Percentiles rank a stretch among this genome's conserved stretches.
Evolutionary conservation across 2,888 invertebrate genomes (phyloP).

Genomic region (Drosophila rubida): DNA sequence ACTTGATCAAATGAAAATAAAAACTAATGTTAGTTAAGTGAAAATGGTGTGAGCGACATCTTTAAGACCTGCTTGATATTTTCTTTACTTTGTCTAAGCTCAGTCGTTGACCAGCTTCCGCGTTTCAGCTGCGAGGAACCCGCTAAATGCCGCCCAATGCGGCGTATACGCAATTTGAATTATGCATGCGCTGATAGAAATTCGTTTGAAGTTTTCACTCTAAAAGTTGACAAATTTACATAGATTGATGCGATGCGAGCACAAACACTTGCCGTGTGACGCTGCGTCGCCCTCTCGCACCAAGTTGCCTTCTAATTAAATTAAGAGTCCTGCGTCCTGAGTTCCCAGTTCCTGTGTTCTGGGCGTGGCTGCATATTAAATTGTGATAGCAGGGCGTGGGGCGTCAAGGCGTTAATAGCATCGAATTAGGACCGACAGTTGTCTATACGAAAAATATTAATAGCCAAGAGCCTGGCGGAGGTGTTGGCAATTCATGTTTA

Average conservation of each 20-base stretch:
- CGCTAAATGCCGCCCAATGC: conserved; percentile 21
- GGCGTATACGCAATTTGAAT: conserved; percentile 51
- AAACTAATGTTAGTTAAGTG: neutral
- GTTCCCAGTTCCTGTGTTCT: neutral
- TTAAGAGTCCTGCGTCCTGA: conserved; percentile 57
- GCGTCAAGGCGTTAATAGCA: conserved; percentile 75
- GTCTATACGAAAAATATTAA: conserved; percentile 44
- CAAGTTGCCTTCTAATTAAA: conserved; percentile 62
- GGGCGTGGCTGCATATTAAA: conserved; percentile 66
- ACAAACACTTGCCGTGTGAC: conserved; percentile 23
- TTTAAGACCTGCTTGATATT: neutral
- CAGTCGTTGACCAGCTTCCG: conserved; percentile 1
- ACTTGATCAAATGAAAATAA: neutral
- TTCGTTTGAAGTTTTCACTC: conserved; percentile 73
- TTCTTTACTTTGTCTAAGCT: neutral
- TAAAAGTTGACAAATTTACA: conserved; percentile 73
- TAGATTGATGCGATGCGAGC: conserved; percentile 45
- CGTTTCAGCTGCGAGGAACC: conserved; percentile 8
- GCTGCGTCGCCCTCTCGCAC: neutral
- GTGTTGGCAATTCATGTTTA: conserved; percentile 77
- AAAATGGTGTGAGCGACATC: neutral
- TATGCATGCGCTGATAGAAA: conserved; percentile 56
- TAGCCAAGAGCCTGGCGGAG: conserved; percentile 48
- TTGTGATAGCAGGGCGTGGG: conserved; percentile 33
- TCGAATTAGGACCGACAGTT: conserved; percentile 52